Evolutionary conservation across 2,113 vertebrate genomes (phyloP).

Genomic region (Chionis minor): DNA sequence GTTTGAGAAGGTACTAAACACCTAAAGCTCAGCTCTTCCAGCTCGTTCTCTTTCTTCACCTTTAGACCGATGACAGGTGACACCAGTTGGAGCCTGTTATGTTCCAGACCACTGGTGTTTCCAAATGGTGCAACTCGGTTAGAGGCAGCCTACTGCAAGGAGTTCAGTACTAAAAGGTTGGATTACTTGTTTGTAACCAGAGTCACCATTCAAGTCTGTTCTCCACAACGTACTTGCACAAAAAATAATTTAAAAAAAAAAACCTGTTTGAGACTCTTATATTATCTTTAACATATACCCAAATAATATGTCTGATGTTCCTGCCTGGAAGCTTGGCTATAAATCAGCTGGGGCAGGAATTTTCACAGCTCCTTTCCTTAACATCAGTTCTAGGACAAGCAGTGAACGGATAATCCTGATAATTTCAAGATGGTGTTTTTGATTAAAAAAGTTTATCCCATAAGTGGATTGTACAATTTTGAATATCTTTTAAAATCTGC

Average conservation of each 20-base stretch:
- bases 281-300: background rate
- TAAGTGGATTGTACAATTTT: background rate
- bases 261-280: background rate
- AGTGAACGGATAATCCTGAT: background rate
- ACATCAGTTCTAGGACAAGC: background rate
- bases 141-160: background rate
- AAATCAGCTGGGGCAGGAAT: background rate
- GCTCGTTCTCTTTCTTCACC: background rate
- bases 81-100: background rate
- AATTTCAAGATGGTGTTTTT: constrained; percentile 9
- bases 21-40: background rate
- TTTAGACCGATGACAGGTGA: background rate
- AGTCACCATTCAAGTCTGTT: background rate
- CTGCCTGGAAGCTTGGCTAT: background rate
- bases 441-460: background rate
- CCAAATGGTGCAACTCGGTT: background rate
- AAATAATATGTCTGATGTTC: background rate
- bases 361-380: background rate
- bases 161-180: background rate
- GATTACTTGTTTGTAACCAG: background rate
- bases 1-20: background rate
- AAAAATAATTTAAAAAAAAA: background rate
- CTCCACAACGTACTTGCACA: background rate
- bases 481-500: background rate
- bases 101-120: background rate